Conservation (phyloP, 2,113 vertebrate genomes). For the Prionailurus viverrinus region DNA sequence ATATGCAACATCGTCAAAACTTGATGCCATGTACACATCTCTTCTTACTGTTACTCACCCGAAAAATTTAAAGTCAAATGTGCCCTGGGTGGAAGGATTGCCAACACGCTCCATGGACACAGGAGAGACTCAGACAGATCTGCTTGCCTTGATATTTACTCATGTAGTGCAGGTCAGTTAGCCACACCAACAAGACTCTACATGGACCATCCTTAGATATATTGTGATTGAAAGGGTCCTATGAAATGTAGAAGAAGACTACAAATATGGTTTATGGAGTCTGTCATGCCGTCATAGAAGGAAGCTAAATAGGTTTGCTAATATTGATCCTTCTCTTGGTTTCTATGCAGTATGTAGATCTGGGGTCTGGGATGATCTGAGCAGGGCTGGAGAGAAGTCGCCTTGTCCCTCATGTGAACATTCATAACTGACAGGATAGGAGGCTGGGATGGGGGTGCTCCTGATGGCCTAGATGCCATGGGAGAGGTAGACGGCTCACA, state of each 20-base stretch:
- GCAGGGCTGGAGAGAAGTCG: neutral
- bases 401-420: neutral
- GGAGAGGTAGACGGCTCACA: neutral
- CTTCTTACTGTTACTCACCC: neutral
- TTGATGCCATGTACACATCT: neutral
- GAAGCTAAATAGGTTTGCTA: neutral
- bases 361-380: neutral
- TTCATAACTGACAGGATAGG: neutral
- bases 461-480: neutral
- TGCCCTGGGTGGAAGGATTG: neutral
- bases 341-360: neutral
- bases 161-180: neutral
- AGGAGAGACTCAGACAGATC: neutral
- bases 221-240: conserved; percentile 17
- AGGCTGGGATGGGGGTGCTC: neutral
- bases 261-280: neutral
- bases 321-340: conserved; percentile 17
- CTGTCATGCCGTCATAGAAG: neutral
- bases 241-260: neutral
- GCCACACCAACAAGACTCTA: neutral
- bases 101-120: no score
- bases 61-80: neutral
- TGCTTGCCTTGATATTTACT: neutral
- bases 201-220: neutral
- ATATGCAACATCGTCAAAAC: neutral